Conservation (phyloP, 2,113 vertebrate genomes). For the Cervus canadensis region DNA sequence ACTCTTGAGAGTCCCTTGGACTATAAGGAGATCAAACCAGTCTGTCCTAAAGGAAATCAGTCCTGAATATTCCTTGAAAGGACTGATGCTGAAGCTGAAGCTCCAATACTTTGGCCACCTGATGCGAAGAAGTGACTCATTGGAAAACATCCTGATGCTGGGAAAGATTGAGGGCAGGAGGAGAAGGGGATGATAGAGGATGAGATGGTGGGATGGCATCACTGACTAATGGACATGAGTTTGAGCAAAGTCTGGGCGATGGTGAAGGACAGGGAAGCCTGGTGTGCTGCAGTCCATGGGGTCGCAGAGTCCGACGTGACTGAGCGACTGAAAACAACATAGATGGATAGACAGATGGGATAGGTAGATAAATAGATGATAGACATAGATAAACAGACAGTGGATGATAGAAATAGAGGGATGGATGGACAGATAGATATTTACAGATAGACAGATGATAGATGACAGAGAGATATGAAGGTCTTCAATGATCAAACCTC, state of each 20-base stretch:
- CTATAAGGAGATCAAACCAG: not conserved
- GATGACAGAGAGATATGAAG: not conserved
- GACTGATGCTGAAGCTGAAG: not conserved
- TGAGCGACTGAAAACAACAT: too few relatives aligned
- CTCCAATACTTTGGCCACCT: not conserved
- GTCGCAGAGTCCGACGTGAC: not conserved
- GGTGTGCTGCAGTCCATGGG: not conserved
- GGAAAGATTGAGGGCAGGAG: not conserved
- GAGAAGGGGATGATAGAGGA: not conserved
- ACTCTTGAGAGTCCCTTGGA: not conserved
- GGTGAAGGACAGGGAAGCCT: not conserved
- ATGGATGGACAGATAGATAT: not conserved
- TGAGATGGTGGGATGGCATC: not conserved
- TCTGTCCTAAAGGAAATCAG: not conserved
- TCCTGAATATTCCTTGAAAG: not conserved
- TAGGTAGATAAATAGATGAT: rapidly evolving
- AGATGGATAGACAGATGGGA: not conserved
- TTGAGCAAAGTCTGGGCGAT: rapidly evolving
- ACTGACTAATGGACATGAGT: not conserved
- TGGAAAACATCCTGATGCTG: not conserved
- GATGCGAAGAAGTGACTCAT: not conserved
- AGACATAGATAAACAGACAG: not conserved
- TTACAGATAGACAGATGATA: not conserved
- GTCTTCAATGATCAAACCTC: not conserved
- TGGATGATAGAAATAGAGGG: not conserved